These are phyloP conservation scores for Sciurus vulgaris DNA, from an alignment of 2,797 vertebrate genomes.

Conservation along the genomic window DNA sequence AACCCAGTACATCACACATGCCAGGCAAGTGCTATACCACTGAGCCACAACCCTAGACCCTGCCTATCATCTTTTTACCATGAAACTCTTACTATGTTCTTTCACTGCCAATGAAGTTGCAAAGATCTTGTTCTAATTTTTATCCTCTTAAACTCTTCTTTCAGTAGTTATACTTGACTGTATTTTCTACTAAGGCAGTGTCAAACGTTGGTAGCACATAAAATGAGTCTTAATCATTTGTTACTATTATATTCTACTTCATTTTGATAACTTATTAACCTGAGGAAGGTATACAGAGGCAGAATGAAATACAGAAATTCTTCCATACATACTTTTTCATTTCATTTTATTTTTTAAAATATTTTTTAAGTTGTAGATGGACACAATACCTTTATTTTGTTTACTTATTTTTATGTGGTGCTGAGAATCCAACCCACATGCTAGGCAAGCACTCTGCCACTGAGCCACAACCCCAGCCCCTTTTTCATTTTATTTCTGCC, in stretches of 20 bases:
- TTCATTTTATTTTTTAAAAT: neutral
- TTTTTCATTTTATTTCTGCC: slow-evolving; percentile 46
- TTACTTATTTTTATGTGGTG: too few species aligned
- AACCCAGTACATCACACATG: too few species aligned
- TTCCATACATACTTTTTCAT: neutral
- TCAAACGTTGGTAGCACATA: neutral
- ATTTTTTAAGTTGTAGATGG: too few species aligned
- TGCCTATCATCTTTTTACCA: neutral
- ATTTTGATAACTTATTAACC: slow-evolving; percentile 52
- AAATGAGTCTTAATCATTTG: slow-evolving; percentile 42
- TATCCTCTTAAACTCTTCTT: slow-evolving; percentile 40
- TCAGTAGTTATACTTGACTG: neutral
- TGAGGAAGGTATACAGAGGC: slow-evolving; percentile 48
- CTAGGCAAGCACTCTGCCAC: too few species aligned
- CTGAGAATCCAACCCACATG: too few species aligned
- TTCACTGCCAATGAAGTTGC: slow-evolving; percentile 4
- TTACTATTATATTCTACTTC: slow-evolving; percentile 52
- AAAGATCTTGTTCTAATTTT: slow-evolving; percentile 46
- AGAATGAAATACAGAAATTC: slow-evolving; percentile 51
- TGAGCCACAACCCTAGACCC: neutral
- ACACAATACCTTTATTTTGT: too few species aligned
- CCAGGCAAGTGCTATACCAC: too few species aligned
- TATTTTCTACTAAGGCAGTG: slow-evolving; percentile 26
- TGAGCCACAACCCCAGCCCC: too few species aligned
- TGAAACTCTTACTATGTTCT: neutral